Base-by-base conservation (phyloP, 2,888 invertebrate species). In the Linyphia triangularis region DNA sequence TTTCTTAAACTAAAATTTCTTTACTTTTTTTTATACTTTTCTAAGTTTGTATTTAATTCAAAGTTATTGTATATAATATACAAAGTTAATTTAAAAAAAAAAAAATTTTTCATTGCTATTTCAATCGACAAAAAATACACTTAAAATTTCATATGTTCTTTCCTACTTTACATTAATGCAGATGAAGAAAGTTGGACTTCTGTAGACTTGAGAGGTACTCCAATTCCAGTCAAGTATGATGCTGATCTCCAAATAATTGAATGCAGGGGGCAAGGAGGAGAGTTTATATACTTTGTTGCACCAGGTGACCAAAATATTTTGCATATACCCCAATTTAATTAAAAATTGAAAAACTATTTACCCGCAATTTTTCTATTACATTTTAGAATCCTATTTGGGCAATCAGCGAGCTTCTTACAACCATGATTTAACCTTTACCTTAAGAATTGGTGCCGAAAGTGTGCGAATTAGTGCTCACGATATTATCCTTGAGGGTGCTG, bases 361-460 rank as follows among this genome's bases (percentile, higher is more conserved):
- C 1, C 40, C 1, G 26, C 16, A 43, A 22, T 0, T 30, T 28
- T 28, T 4, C 40, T 1, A 72, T 28, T 19, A 24, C 84, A 90
- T 92, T 92, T 19, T 92, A 92, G 96, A 95, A 84, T 95, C 96
- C 91, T 99, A 96, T 93, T 94, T 97, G 43, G 97, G 97, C 0
- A 97, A 99, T 92, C 98, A 98, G 92, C 94, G 97, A 79, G 96
- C 96, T 73, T 97, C 98, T 0, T 99, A 99, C 93, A 99, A 99
- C 93, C 98, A 98, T 91, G 95, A 97, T 90, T 93, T 99, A 72
- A 95, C 96, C 89, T 99, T 99, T 93, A 96, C 95, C 22, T 93
- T 99, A 65, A 95, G 96, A 73, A 95, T 98, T 28, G 96, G 96
- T 0, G 97, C 98, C 92, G 94, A 94, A 69, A 95, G 96, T 9